Evolutionary conservation across 64 coral and sea anemone genomes (phyloP), one percentile per base, ranked within the genome.

Genomic region (Hydrozoanthus tunicans): DNA sequence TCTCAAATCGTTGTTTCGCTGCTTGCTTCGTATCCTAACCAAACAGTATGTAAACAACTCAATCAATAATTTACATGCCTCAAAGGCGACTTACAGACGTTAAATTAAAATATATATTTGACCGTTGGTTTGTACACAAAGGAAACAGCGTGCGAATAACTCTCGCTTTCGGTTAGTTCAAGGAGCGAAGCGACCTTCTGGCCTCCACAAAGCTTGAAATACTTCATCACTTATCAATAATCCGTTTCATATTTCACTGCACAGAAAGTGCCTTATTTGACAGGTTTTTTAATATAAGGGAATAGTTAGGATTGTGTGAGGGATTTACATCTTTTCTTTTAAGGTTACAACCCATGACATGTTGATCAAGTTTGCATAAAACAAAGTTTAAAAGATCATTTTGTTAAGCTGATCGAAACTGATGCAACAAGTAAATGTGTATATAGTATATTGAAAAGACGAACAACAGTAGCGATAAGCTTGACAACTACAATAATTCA

Each of bases 61-160:
- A 74, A 61, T 74, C 84, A 88, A 74, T 88, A 70, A 75, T 62
- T 88, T 88, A 88, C 69, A 88, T 67, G 84, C 84, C 61, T 74
- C 68, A 88, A 57, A 55, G 69, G n/a, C 56, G 54, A 43, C 3
- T 17, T 32, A 24, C 24, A 73, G 23, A 74, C 69, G 84, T 88
- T 74, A 88, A 88, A 75, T 88, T 88, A 43, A 88, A 88, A 24
- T 26, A 15, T 56, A 51, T 88, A 88, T 88, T 75, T 12, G 84
- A 88, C 84, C 84, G 69, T 75, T 88, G 69, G 70, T 88, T 70
- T 51, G 79, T 59, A 56, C 32, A 66, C 62, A 82, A 54, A 83
- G 43, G 15, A 53, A 60, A 67, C 6, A 5, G 51, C 57, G 56
- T 51, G 69, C 68, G 73, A 74, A 73, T 57, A 73, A 3, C 26